A percentile compares a stretch with the other conserved stretches of the same genome.
Conservation (phyloP, 2,888 invertebrate species). For the Pandemis heparana region DNA sequence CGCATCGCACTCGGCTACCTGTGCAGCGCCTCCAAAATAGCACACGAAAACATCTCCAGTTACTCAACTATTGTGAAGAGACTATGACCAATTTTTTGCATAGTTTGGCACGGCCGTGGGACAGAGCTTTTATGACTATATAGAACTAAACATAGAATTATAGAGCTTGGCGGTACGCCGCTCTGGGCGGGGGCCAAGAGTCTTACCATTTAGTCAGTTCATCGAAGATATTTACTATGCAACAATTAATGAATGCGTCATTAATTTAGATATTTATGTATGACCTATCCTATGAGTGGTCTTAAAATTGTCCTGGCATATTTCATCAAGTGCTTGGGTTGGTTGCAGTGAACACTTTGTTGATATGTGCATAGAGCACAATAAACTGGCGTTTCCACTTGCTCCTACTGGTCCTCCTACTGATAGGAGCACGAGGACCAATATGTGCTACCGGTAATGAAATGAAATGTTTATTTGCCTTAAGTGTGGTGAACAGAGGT, state of each 20-base stretch:
- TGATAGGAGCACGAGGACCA: too few relatives aligned
- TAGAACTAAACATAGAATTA: slow-evolving; percentile 65
- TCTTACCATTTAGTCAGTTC: slow-evolving; percentile 50
- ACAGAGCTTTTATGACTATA: slow-evolving; percentile 59
- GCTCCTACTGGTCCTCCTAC: too few relatives aligned
- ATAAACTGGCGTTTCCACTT: too few relatives aligned
- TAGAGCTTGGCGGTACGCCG: slow-evolving; percentile 47
- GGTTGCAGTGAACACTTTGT: too few relatives aligned
- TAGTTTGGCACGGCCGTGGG: slow-evolving; percentile 33
- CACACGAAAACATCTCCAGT: slow-evolving; percentile 61
- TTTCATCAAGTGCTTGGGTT: too few relatives aligned
- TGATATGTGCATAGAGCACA: too few relatives aligned
- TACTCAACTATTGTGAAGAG: slow-evolving; percentile 47
- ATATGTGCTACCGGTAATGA: too few relatives aligned
- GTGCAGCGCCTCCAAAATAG: slow-evolving; percentile 66
- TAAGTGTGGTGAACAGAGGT: too few relatives aligned
- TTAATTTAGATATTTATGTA: not conserved
- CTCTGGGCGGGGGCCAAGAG: slow-evolving; percentile 61
- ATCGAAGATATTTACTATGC: slow-evolving; percentile 41
- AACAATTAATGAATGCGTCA: not conserved
- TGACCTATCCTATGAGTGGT: too few relatives aligned
- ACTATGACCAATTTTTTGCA: slow-evolving; percentile 43
- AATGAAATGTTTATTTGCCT: too few relatives aligned
- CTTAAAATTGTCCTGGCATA: not conserved
- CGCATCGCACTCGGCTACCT: slow-evolving; percentile 66